A percentile compares a stretch with the other conserved stretches of the same genome.
These are phyloP conservation scores for Jacana jacana DNA, from an alignment of 2,113 vertebrate species.

Conservation along the genomic window DNA sequence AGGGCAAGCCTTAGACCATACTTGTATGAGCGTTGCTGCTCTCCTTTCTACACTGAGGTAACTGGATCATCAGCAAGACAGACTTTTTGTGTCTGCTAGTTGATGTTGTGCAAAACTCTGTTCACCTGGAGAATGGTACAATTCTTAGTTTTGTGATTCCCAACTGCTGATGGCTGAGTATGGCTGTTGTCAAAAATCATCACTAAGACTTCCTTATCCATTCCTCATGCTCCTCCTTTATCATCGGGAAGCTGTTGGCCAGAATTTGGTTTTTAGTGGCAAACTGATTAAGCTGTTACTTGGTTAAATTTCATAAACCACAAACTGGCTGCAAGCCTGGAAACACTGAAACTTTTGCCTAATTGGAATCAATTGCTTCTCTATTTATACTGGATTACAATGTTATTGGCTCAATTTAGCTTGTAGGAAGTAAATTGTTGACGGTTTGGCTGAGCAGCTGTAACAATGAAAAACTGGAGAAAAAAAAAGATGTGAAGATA, in stretches of 20 bases:
- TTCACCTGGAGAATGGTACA: neutral
- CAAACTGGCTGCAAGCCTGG: constrained; percentile 65
- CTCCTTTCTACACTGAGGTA: neutral
- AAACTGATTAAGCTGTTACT: constrained; percentile 59
- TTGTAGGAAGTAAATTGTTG: constrained; percentile 63
- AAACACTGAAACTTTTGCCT: constrained; percentile 71
- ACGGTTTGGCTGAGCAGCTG: constrained; percentile 43
- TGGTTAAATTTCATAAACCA: constrained; percentile 68
- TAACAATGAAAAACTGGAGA: constrained; percentile 47
- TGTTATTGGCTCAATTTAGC: constrained; percentile 57
- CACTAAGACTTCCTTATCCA: neutral
- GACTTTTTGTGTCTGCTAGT: neutral
- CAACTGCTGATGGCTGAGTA: neutral
- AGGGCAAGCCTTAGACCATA: neutral
- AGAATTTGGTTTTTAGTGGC: neutral
- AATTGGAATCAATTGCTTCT: constrained; percentile 67
- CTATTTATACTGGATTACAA: constrained; percentile 58
- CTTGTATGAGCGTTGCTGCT: neutral
- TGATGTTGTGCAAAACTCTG: neutral
- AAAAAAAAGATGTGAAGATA: neutral
- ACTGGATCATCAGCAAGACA: neutral
- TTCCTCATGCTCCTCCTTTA: neutral
- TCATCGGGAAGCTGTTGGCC: neutral
- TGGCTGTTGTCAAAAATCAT: neutral
- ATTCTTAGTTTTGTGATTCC: neutral